Conservation (phyloP, 2,888 invertebrate species). For the Cantharis rustica region DNA sequence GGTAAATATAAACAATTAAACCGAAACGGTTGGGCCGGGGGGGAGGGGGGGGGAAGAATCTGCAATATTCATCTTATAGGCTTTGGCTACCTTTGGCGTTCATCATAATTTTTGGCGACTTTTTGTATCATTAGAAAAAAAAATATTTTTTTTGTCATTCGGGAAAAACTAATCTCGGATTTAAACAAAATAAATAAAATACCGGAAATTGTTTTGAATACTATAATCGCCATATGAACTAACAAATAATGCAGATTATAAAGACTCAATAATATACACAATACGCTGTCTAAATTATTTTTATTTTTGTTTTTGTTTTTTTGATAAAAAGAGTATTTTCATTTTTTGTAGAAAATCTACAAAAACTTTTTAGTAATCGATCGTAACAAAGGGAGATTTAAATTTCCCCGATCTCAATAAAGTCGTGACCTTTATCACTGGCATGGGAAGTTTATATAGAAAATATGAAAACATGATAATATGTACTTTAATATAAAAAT, state of each 20-base stretch:
- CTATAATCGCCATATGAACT: background rate
- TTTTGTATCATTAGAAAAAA: too few relatives aligned
- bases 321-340: background rate
- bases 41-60: too few relatives aligned
- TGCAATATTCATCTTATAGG: too few relatives aligned
- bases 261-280: background rate
- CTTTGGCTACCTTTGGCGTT: too few relatives aligned
- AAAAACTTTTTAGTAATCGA: background rate
- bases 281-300: background rate
- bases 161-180: background rate
- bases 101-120: too few relatives aligned
- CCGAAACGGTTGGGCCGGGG: too few relatives aligned
- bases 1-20: too few relatives aligned
- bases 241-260: background rate
- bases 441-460: background rate
- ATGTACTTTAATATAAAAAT: background rate
- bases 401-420: background rate
- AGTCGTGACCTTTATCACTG: background rate
- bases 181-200: background rate
- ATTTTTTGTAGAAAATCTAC: background rate
- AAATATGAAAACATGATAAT: background rate
- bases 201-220: background rate
- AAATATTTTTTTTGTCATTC: too few relatives aligned
- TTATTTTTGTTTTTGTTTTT: background rate
- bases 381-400: background rate